These are phyloP conservation scores for Oryzias curvinotus DNA, from an alignment of 2,113 vertebrate species.

Conservation along the genomic window DNA sequence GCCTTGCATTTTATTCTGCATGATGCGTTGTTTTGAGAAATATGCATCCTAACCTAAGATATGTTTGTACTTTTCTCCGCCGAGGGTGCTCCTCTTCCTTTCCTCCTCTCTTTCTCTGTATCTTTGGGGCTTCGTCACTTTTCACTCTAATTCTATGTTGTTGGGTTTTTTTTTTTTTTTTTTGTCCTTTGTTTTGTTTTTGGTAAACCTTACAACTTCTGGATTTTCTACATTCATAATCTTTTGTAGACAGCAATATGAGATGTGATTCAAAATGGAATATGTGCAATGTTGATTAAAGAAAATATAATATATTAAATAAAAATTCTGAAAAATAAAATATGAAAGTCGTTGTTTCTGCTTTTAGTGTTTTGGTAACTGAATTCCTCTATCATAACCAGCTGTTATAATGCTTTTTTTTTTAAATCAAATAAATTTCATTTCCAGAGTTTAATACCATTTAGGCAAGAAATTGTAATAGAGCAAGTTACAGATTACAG, in stretches of 20 bases:
- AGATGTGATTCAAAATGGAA: conserved; percentile 82
- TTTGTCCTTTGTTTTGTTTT: not conserved
- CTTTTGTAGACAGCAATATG: conserved; percentile 86
- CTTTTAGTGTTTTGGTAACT: not conserved
- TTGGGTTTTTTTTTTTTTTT: conserved; percentile 21
- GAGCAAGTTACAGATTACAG: not conserved
- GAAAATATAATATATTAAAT: conserved; percentile 82
- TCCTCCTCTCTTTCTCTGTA: conserved; percentile 49
- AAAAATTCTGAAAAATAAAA: conserved; percentile 70
- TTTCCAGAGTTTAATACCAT: no score
- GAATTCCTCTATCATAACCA: not conserved
- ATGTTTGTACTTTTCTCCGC: conserved; percentile 69
- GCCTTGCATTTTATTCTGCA: conserved; percentile 78
- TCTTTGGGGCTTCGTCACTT: conserved; percentile 65
- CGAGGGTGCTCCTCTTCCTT: conserved; percentile 57
- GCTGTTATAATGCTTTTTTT: no score
- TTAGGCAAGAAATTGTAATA: not conserved
- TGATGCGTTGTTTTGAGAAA: conserved; percentile 78
- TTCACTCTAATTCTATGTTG: conserved; percentile 51
- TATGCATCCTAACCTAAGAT: conserved; percentile 72
- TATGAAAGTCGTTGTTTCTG: conserved; percentile 12
- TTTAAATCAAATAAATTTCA: no score
- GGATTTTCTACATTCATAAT: conserved; percentile 82
- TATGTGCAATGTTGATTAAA: conserved; percentile 84
- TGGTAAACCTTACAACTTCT: conserved; percentile 68